phyloP scores from a whole-genome alignment of 1,140 invertebrate genomes.

The Whitmania pigra region DNA sequence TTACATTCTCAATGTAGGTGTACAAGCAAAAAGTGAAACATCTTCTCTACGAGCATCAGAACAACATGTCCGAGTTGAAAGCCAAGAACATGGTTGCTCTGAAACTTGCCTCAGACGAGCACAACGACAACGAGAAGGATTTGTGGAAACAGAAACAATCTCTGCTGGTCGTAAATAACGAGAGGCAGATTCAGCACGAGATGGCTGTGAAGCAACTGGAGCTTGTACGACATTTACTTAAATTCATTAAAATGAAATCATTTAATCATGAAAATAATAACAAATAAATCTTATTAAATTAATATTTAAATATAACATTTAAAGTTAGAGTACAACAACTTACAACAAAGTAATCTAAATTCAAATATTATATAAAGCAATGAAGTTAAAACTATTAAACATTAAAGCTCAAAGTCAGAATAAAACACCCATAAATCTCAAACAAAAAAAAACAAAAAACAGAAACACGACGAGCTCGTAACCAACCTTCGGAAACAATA shows the following conservation, averaged over 20 bases:
- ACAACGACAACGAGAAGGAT: constrained; percentile 59
- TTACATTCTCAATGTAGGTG: constrained; percentile 35
- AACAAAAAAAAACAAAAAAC: background rate
- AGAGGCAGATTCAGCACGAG: constrained; percentile 55
- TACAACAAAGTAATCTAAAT: no score
- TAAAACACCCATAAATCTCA: no score
- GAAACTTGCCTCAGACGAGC: constrained; percentile 60
- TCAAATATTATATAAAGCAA: no score
- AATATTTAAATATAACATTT: no score
- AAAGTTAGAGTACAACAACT: no score
- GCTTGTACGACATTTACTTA: constrained; percentile 43
- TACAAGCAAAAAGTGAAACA: constrained; percentile 86
- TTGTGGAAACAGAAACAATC: constrained; percentile 64
- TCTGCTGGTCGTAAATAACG: constrained; percentile 58
- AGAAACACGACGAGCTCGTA: constrained; percentile 52
- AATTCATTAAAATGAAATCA: background rate
- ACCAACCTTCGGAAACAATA: constrained; percentile 56
- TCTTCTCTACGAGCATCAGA: constrained; percentile 78
- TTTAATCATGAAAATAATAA: background rate
- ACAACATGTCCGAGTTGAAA: constrained; percentile 61
- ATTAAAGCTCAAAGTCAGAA: no score
- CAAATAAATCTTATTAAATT: no score
- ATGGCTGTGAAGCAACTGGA: constrained; percentile 53
- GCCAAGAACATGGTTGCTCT: constrained; percentile 61
- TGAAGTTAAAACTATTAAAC: no score